Evolutionary conservation across 2,888 invertebrate genomes (phyloP), one percentile per base, ranked within the genome.

Genomic region (Idaea dimidiata): DNA sequence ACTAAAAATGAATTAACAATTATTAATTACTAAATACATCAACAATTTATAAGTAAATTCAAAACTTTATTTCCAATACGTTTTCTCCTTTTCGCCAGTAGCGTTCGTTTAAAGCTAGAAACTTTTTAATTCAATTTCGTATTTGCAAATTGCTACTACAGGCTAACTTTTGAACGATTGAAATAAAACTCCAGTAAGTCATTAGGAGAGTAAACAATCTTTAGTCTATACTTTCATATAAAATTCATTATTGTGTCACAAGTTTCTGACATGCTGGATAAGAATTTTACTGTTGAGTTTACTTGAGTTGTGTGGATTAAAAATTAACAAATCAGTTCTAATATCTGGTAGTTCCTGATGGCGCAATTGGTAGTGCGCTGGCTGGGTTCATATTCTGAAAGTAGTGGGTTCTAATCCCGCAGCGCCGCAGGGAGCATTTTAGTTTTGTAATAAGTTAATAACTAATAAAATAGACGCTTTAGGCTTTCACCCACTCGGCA

Each of bases 291-390:
- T 24, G 24, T 24, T 24, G 24, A 24, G 24, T 24, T 24, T 3
- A 24, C 24, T 24, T 24, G 24, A 24, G 24, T 24, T 24, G 24
- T 24, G 58, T 17, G 18, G 32, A 58, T 59, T 55, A 58, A n/a
- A 60, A 24, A 24, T 24, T 24, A 24, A 24, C 24, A 24, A 24
- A n/a, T n/a, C n/a, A n/a, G n/a, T n/a, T n/a, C n/a, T n/a, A n/a
- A n/a, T n/a, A n/a, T n/a, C n/a, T n/a, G n/a, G n/a, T 24, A 24
- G 24, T 5, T 24, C 24, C 1, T 5, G 1, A 24, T 24, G 24
- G 3, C 24, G 5, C 24, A 24, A 24, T 24, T 24, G 24, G 24
- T 3, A 24, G 5, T 24, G n/a, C 5, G 24, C 3, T 24, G 3
- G 24, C 24, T 24, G 5, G 24, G 24, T 5, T 24, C 3, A 5